Conservation (phyloP, 2,797 vertebrate species). For the Cuculus canorus region DNA sequence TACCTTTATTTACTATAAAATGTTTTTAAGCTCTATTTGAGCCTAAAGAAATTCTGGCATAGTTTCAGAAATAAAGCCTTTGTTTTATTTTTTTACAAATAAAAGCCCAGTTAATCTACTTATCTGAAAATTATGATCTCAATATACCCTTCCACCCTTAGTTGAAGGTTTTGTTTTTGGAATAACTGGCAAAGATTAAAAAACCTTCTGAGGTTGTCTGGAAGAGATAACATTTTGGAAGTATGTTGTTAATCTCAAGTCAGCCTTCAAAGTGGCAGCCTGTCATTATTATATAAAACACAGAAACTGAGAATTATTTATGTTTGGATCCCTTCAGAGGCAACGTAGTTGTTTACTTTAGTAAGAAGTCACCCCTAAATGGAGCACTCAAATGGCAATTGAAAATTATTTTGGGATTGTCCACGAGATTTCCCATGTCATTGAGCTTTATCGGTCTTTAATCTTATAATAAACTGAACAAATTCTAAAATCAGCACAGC, state of each 20-base stretch:
- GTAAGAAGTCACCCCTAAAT: neutral
- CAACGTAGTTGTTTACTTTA: neutral
- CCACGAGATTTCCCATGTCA: neutral
- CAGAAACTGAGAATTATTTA: neutral
- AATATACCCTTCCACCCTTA: neutral
- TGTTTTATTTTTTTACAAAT: neutral
- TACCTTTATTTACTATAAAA: neutral
- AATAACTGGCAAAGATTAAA: neutral
- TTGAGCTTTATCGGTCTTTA: neutral
- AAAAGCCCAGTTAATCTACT: neutral
- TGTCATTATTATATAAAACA: conserved; percentile 2
- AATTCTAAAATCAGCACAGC: neutral
- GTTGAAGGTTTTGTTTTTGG: neutral
- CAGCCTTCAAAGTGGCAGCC: neutral
- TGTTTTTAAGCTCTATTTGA: neutral
- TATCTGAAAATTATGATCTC: neutral
- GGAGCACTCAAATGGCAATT: neutral
- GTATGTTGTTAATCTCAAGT: neutral
- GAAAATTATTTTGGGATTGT: neutral
- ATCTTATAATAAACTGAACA: neutral
- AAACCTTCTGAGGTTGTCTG: neutral
- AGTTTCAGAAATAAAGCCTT: neutral
- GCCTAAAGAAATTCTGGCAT: neutral
- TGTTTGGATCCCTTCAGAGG: neutral
- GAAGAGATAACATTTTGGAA: neutral